phyloP scores from a whole-genome alignment of 2,888 invertebrate species.

The Leptinotarsa peninsularis region DNA sequence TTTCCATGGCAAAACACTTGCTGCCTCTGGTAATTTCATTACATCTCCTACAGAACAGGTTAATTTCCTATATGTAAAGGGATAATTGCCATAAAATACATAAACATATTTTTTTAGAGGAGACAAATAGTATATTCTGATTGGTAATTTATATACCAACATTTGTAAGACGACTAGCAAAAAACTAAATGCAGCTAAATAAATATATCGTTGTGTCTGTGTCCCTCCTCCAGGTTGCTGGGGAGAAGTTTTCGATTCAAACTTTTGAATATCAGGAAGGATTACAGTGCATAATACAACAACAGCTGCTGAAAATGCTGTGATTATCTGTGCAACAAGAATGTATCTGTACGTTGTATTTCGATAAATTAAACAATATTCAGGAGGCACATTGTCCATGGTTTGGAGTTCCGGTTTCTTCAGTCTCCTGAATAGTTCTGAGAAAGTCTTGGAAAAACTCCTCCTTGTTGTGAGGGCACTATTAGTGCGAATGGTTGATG shows the following conservation, averaged over 20 bases:
- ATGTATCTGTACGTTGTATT: slow-evolving; percentile 58
- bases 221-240: slow-evolving; percentile 32
- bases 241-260: slow-evolving; percentile 11
- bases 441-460: slow-evolving; percentile 34
- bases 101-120: slow-evolving; percentile 57
- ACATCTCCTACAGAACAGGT: slow-evolving; percentile 54
- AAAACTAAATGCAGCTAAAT: slow-evolving; percentile 49
- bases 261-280: slow-evolving; percentile 29
- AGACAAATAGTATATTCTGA: slow-evolving; percentile 61
- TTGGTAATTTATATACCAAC: slow-evolving; percentile 55
- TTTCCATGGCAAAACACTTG: slow-evolving; percentile 51
- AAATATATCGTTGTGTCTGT: slow-evolving; percentile 52
- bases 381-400: slow-evolving; percentile 58
- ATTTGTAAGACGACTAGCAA: slow-evolving; percentile 51
- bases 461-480: not conserved
- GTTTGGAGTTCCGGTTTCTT: slow-evolving; percentile 47
- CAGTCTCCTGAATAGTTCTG: slow-evolving; percentile 46
- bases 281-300: slow-evolving; percentile 44
- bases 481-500: not conserved
- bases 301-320: slow-evolving; percentile 46
- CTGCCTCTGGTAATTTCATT: slow-evolving; percentile 31
- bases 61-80: slow-evolving; percentile 49
- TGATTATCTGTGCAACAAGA: slow-evolving; percentile 52
- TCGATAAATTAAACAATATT: slow-evolving; percentile 61
- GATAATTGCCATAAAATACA: slow-evolving; percentile 55